These are phyloP conservation scores for Orthosia cruda DNA, from an alignment of 2,888 invertebrate genomes.

Conservation along the genomic window DNA sequence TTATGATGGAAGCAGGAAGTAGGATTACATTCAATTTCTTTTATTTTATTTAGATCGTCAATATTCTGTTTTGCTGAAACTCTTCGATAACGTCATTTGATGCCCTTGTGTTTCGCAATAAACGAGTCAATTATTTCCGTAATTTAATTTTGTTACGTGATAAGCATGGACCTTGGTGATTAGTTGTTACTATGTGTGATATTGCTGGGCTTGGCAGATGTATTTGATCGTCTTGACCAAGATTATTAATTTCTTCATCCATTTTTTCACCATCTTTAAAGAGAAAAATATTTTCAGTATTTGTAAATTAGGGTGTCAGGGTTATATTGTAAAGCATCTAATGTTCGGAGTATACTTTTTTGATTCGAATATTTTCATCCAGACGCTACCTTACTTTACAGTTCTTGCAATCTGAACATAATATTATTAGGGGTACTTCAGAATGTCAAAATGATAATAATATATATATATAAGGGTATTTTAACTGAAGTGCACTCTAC, in stretches of 20 bases:
- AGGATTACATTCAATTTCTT: constrained; percentile 19
- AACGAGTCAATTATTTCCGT: constrained; percentile 61
- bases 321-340: no score
- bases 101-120: constrained; percentile 64
- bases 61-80: constrained; percentile 7
- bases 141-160: constrained; percentile 61
- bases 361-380: no score
- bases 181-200: constrained; percentile 37
- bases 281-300: neutral
- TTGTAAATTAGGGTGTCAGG: neutral
- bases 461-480: neutral
- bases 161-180: constrained; percentile 56
- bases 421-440: neutral
- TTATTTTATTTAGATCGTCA: constrained; percentile 11
- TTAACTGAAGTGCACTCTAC: neutral
- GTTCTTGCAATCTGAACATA: neutral
- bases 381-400: no score
- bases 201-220: neutral
- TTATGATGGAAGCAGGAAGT: no score
- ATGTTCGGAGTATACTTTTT: no score
- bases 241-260: neutral
- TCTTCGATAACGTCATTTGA: constrained; percentile 45
- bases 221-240: neutral
- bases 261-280: neutral
- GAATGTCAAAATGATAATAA: neutral